Conservation (phyloP, 2,797 vertebrate species). For the Staurois parvus region DNA sequence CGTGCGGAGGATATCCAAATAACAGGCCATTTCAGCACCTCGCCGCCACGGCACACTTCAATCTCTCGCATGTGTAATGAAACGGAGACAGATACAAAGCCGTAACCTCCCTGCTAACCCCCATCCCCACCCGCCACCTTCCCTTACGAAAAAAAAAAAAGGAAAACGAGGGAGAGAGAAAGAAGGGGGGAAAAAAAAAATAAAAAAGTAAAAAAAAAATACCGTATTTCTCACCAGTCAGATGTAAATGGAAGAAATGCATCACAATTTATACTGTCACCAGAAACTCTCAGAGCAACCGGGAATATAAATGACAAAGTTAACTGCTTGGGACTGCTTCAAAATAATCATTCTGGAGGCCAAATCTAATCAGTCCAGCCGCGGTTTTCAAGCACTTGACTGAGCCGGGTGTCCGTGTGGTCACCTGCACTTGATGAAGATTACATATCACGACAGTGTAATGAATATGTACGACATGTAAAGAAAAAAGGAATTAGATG, state of each 20-base stretch:
- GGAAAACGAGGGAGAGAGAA: not conserved
- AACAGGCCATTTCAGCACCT: constrained; percentile 50
- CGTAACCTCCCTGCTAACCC: constrained; percentile 6
- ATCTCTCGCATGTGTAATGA: constrained; percentile 45
- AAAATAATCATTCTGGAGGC: constrained; percentile 49
- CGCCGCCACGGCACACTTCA: constrained; percentile 27
- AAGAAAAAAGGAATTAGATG: not conserved
- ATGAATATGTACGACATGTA: not conserved
- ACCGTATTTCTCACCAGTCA: constrained; percentile 32
- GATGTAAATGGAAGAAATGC: constrained; percentile 54
- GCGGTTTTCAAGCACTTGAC: constrained; percentile 29
- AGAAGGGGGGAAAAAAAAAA: not conserved
- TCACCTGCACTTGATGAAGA: constrained; percentile 31
- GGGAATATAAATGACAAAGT: constrained; percentile 58
- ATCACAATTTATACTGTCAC: constrained; percentile 59
- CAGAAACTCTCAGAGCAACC: constrained; percentile 36
- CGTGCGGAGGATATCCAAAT: constrained; percentile 52
- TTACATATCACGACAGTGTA: not conserved
- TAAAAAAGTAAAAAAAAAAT: constrained; percentile 1
- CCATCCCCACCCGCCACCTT: not conserved
- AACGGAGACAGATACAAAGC: constrained; percentile 29
- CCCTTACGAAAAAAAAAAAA: not conserved
- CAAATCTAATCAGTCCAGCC: constrained; percentile 53
- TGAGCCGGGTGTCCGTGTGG: constrained; percentile 13
- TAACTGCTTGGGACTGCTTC: constrained; percentile 47